These are phyloP conservation scores for Callospermophilus lateralis DNA, from an alignment of 2,113 vertebrate genomes.

Conservation along the genomic window DNA sequence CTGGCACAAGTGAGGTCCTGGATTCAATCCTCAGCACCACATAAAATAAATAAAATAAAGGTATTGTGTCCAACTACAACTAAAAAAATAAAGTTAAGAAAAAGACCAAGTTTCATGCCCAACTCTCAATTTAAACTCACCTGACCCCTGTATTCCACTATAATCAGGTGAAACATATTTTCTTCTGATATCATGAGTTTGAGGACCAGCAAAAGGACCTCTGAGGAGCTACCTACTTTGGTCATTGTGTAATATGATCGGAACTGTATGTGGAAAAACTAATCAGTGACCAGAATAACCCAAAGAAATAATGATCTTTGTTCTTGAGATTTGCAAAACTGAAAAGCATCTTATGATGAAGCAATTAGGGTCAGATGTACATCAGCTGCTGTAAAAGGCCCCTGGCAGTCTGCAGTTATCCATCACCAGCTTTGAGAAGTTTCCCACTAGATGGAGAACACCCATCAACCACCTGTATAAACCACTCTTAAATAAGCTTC, in stretches of 20 bases:
- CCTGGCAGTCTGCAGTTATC: not conserved
- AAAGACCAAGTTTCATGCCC: not conserved
- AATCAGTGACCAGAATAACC: not conserved
- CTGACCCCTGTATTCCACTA: not conserved
- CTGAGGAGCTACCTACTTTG: not conserved
- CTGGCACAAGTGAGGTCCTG: too few species aligned
- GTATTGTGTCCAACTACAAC: too few species aligned
- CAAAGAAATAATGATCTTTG: not conserved
- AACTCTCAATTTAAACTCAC: not conserved
- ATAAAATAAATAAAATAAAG: too few species aligned
- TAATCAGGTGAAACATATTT: not conserved
- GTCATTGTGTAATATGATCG: not conserved
- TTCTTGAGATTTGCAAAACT: not conserved
- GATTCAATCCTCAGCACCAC: too few species aligned
- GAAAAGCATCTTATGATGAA: not conserved
- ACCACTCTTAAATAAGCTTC: not conserved
- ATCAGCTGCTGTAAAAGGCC: too few species aligned
- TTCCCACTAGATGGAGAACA: not conserved
- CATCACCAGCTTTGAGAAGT: not conserved
- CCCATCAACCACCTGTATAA: not conserved
- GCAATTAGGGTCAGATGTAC: not conserved
- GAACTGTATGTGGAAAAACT: not conserved
- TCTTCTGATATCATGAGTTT: not conserved
- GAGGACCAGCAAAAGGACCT: not conserved
- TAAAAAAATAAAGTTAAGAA: too few species aligned